Conservation (phyloP, 2,888 invertebrate genomes). For the Drosophila anceps region DNA sequence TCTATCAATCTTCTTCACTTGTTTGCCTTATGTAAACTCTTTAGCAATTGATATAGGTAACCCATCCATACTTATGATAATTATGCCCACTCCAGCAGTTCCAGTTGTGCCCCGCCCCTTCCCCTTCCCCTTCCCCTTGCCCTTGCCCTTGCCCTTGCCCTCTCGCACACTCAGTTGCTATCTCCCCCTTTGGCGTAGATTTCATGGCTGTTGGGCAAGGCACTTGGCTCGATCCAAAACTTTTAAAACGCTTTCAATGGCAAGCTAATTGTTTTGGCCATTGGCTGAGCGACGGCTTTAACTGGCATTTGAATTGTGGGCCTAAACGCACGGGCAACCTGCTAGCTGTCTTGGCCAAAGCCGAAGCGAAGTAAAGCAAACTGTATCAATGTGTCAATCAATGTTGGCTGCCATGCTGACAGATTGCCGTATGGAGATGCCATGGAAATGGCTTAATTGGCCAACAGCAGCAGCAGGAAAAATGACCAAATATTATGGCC, state of each 20-base stretch:
- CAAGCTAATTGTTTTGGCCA: slow-evolving; percentile 51
- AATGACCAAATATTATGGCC: slow-evolving; percentile 76
- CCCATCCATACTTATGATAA: slow-evolving; percentile 30
- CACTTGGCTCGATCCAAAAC: slow-evolving; percentile 34
- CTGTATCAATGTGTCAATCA: slow-evolving; percentile 78
- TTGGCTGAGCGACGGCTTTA: slow-evolving; percentile 24
- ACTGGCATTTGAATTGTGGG: slow-evolving; percentile 68
- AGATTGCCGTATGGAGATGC: slow-evolving; percentile 53
- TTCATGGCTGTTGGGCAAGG: slow-evolving; percentile 46
- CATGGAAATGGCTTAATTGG: slow-evolving; percentile 64
- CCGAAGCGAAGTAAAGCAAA: slow-evolving; percentile 55
- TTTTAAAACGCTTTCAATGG: slow-evolving; percentile 47
- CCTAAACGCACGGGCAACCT: slow-evolving; percentile 48
- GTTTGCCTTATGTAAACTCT: neutral
- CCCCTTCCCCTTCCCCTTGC: neutral
- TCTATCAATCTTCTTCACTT: slow-evolving; percentile 7
- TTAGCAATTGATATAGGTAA: slow-evolving; percentile 16
- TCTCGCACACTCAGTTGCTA: neutral
- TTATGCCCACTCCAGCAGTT: slow-evolving; percentile 34
- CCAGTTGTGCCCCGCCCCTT: neutral
- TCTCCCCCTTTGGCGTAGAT: slow-evolving; percentile 19
- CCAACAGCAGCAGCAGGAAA: slow-evolving; percentile 53
- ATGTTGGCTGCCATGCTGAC: slow-evolving; percentile 47
- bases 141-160: neutral
- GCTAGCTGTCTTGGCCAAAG: slow-evolving; percentile 38